Percentiles rank a stretch among this genome's conserved stretches.
Conservation (phyloP, 2,113 vertebrate genomes). For the Neodontobutis hainanensis region DNA sequence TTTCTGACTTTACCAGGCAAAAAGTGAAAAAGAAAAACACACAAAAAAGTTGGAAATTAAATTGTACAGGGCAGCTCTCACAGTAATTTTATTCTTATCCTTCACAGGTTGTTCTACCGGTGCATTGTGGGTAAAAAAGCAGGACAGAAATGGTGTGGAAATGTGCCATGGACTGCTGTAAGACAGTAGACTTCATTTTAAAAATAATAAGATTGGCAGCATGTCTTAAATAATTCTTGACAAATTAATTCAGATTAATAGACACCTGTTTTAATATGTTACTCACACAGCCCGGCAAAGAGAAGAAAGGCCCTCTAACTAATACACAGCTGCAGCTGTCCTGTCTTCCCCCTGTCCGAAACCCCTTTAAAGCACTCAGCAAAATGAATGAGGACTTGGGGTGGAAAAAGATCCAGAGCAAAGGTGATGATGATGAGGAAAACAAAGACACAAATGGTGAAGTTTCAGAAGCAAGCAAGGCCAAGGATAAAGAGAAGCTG, state of each 20-base stretch:
- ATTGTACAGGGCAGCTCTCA: neutral
- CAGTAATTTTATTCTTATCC: neutral
- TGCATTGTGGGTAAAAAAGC: conserved; percentile 82
- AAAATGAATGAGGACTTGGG: conserved; percentile 68
- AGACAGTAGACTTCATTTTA: conserved; percentile 8
- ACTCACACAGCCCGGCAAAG: conserved; percentile 73
- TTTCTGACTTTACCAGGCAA: too few relatives aligned
- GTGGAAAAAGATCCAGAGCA: conserved; percentile 66
- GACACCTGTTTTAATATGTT: neutral
- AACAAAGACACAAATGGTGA: neutral
- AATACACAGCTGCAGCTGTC: conserved; percentile 34
- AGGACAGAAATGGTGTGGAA: conserved; percentile 89
- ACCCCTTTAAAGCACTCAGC: conserved; percentile 85
- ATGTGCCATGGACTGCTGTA: conserved; percentile 84
- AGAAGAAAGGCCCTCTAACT: conserved; percentile 49
- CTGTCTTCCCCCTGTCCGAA: conserved; percentile 74
- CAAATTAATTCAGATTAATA: neutral
- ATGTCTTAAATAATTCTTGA: too few relatives aligned
- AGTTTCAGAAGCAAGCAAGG: conserved; percentile 19
- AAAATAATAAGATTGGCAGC: too few relatives aligned
- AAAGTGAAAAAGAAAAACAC: too few relatives aligned
- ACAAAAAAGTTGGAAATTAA: too few relatives aligned
- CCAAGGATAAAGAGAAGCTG: conserved; percentile 19
- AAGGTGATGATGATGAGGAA: conserved; percentile 6
- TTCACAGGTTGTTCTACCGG: conserved; percentile 86